Conservation (phyloP, 2,113 vertebrate species). For the Amblyopsis rosae region DNA sequence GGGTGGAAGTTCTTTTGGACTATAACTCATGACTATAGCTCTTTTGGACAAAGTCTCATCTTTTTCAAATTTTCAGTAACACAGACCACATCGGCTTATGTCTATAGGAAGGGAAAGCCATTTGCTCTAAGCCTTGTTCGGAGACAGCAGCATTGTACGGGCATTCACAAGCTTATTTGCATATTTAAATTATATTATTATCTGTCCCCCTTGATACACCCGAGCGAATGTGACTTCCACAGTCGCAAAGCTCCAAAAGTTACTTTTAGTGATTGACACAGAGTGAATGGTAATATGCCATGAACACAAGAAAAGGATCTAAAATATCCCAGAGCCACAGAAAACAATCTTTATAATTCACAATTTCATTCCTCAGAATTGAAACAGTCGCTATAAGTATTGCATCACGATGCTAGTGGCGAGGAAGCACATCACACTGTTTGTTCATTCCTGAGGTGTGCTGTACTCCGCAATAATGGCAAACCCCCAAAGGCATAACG, state of each 20-base stretch:
- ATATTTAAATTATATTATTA: constrained; percentile 46
- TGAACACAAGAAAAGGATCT: constrained; percentile 55
- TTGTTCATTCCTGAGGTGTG: constrained; percentile 20
- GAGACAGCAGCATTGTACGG: constrained; percentile 40
- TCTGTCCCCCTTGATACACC: constrained; percentile 30
- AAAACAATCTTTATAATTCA: constrained; percentile 63
- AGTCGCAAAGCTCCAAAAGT: constrained; percentile 38
- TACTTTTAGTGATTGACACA: constrained; percentile 50
- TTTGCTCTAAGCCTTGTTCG: constrained; percentile 22
- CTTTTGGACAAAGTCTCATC: too few relatives aligned
- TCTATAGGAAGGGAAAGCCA: constrained; percentile 8
- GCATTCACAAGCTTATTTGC: constrained; percentile 41
- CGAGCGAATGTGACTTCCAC: constrained; percentile 36
- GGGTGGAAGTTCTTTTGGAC: too few relatives aligned
- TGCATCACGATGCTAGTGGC: constrained; percentile 10
- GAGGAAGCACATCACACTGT: background rate
- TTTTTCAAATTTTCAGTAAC: too few relatives aligned
- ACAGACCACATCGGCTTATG: background rate
- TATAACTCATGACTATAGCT: too few relatives aligned
- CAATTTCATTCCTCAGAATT: constrained; percentile 47
- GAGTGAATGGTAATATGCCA: constrained; percentile 50
- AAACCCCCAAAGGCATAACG: constrained; percentile 39
- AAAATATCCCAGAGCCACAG: constrained; percentile 62
- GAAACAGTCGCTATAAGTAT: constrained; percentile 46
- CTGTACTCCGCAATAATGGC: constrained; percentile 6